Conservation (phyloP, 2,113 vertebrate species). For the Gavialis gangeticus region DNA sequence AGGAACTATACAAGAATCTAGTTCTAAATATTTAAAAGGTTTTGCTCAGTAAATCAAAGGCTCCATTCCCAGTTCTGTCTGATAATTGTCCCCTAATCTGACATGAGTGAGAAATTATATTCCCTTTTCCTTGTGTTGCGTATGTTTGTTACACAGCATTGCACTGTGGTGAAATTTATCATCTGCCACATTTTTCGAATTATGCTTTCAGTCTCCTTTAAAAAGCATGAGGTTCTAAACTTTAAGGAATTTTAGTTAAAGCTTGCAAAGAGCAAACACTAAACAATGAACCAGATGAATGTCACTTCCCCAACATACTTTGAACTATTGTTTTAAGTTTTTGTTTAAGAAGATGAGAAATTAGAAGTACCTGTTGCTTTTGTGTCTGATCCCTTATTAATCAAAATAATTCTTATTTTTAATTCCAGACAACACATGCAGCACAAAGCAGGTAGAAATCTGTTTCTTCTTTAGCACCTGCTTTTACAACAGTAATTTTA, state of each 20-base stretch:
- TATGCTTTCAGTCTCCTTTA: slow-evolving; percentile 1
- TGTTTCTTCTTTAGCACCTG: slow-evolving; percentile 3
- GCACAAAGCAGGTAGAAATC: slow-evolving; percentile 10
- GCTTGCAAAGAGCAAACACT: slow-evolving; percentile 6
- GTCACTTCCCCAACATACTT: background rate
- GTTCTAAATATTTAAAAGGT: background rate
- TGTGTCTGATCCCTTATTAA: background rate
- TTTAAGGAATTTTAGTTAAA: background rate
- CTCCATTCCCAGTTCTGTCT: background rate
- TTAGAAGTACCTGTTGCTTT: slow-evolving; percentile 37
- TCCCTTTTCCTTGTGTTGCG: background rate
- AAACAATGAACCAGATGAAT: background rate
- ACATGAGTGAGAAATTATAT: background rate
- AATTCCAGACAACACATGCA: background rate
- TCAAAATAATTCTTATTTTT: slow-evolving; percentile 30
- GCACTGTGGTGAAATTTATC: background rate
- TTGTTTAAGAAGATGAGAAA: background rate
- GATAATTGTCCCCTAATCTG: background rate
- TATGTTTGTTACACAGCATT: background rate
- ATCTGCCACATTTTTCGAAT: background rate
- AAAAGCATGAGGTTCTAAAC: background rate
- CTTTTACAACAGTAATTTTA: background rate
- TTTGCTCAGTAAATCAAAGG: background rate
- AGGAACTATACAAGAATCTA: background rate
- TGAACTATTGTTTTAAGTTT: slow-evolving; percentile 7